These are phyloP conservation scores for Lordiphosa fenestrarum DNA, from an alignment of 2,888 invertebrate genomes.

Conservation along the genomic window DNA sequence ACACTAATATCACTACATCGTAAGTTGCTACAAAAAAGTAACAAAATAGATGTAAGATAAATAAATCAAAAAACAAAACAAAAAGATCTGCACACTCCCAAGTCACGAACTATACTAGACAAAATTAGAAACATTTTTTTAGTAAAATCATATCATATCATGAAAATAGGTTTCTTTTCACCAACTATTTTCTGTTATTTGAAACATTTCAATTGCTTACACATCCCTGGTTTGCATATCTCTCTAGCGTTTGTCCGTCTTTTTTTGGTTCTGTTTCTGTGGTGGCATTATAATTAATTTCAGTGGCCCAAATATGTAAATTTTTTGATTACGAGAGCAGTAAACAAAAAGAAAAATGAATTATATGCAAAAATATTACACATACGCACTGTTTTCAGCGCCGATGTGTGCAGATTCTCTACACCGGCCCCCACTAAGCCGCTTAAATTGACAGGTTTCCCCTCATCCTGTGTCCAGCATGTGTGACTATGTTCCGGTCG, in stretches of 20 bases:
- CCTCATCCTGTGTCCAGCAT: slow-evolving; percentile 31
- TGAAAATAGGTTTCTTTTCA: too few species aligned
- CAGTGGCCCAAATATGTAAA: slow-evolving; percentile 67
- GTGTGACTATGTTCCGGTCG: slow-evolving; percentile 45
- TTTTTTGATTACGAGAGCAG: slow-evolving; percentile 52
- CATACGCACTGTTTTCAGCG: slow-evolving; percentile 48
- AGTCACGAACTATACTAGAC: too few species aligned
- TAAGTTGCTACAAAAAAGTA: too few species aligned
- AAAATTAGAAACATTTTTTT: too few species aligned
- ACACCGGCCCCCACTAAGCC: slow-evolving; percentile 48
- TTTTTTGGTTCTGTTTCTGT: slow-evolving; percentile 26
- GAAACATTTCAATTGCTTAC: too few species aligned
- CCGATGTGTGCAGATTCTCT: slow-evolving; percentile 21
- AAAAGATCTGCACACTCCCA: too few species aligned
- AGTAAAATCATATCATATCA: too few species aligned
- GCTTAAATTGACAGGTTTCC: slow-evolving; percentile 63
- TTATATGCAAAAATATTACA: slow-evolving; percentile 55
- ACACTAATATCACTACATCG: too few species aligned
- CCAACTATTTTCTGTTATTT: too few species aligned
- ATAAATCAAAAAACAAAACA: too few species aligned
- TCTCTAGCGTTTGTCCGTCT: not conserved
- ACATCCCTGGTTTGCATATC: not conserved
- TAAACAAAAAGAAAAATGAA: slow-evolving; percentile 42
- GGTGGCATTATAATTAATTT: slow-evolving; percentile 68
- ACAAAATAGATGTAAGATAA: too few species aligned